A percentile compares a stretch with the other conserved stretches of the same genome.
Conservation (phyloP, 2,888 invertebrate genomes). For the Hydropsyche betteni region DNA sequence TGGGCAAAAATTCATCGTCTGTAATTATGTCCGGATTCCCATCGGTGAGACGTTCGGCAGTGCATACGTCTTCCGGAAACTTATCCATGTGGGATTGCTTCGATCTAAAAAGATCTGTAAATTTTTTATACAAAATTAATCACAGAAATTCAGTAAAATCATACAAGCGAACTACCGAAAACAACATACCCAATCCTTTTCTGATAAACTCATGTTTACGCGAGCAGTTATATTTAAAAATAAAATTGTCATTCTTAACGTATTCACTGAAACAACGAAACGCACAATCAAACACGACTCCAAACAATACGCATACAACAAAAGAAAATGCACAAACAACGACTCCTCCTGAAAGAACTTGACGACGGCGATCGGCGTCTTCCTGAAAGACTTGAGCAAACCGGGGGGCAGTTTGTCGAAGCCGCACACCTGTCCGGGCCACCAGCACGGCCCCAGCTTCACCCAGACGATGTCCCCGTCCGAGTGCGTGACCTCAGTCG, state of each 20-base stretch:
- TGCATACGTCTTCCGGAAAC: conserved; percentile 79
- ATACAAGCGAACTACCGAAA: neutral
- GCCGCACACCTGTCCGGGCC: conserved; percentile 83
- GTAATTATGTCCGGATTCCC: conserved; percentile 77
- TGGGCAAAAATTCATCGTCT: conserved; percentile 66
- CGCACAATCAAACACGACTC: neutral
- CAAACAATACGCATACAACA: neutral
- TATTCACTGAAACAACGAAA: conserved; percentile 72
- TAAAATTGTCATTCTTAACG: conserved; percentile 75
- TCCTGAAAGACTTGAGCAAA: conserved; percentile 71
- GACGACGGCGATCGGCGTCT: conserved; percentile 81
- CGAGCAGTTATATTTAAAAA: conserved; percentile 80
- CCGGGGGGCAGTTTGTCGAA: conserved; percentile 73
- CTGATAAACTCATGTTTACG: conserved; percentile 83
- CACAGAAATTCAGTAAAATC: neutral
- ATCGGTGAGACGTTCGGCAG: conserved; percentile 76
- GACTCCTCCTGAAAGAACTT: conserved; percentile 86
- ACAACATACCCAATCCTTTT: conserved; percentile 79
- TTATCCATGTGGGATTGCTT: conserved; percentile 79
- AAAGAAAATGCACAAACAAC: conserved; percentile 65
- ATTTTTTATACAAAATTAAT: neutral
- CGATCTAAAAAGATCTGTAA: conserved; percentile 62
- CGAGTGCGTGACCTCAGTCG: conserved; percentile 72
- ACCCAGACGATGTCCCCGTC: conserved; percentile 88
- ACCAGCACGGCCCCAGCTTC: conserved; percentile 82